Conservation (phyloP, 2,113 vertebrate species). For the Sclerurus mexicanus region DNA sequence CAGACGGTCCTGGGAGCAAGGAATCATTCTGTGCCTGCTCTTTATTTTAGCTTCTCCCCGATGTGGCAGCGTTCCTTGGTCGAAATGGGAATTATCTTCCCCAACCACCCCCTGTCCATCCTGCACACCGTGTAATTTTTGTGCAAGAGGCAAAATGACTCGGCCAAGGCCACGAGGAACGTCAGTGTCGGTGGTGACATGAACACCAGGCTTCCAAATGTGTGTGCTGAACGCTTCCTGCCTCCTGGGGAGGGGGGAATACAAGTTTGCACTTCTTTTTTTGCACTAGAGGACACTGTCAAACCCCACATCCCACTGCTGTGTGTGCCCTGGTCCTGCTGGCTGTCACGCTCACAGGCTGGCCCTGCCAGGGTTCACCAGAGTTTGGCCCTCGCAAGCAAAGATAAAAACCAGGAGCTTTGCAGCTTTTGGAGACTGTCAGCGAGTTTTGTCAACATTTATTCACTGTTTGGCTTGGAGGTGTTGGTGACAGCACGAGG, state of each 20-base stretch:
- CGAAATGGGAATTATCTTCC: neutral
- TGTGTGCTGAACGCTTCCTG: neutral
- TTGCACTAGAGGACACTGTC: neutral
- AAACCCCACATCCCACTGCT: neutral
- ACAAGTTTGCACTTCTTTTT: too few relatives aligned
- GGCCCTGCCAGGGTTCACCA: neutral
- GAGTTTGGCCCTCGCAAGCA: neutral
- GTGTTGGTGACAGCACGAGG: neutral
- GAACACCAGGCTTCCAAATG: neutral
- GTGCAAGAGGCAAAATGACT: neutral
- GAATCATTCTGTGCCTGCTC: neutral
- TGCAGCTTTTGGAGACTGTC: neutral
- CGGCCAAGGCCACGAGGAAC: neutral
- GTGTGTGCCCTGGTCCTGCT: neutral
- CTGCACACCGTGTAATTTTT: neutral
- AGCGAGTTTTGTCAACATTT: conserved; percentile 65
- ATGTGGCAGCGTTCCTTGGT: neutral
- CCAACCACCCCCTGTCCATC: too few relatives aligned
- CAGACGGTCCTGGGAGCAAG: accelerated
- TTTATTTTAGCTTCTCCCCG: neutral
- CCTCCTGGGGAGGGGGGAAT: neutral
- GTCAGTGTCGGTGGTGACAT: accelerated
- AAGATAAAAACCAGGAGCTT: neutral
- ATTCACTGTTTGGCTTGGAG: conserved; percentile 27
- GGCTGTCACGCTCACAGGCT: neutral